phyloP scores from a whole-genome alignment of 2,113 vertebrate genomes.

The Fregata magnificens region DNA sequence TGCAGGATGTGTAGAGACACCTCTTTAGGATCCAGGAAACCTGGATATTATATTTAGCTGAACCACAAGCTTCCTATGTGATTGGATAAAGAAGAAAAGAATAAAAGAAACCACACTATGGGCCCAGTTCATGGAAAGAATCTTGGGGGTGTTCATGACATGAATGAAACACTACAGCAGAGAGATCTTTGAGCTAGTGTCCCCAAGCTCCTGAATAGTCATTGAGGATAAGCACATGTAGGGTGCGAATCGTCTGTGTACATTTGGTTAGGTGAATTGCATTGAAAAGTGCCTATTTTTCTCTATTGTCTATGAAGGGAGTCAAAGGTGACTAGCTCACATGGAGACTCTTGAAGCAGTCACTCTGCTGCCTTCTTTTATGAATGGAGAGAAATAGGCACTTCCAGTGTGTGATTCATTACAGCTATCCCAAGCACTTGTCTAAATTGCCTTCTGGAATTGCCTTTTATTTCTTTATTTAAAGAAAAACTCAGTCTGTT shows the following conservation, averaged over 20 bases:
- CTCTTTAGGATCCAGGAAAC: neutral
- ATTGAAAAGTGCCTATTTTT: neutral
- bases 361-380: neutral
- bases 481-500: neutral
- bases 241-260: neutral
- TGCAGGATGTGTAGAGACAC: fast-evolving
- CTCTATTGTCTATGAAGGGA: neutral
- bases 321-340: neutral
- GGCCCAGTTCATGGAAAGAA: neutral
- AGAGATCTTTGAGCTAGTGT: neutral
- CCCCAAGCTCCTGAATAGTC: neutral
- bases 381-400: neutral
- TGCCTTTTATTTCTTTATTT: neutral
- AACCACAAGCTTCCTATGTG: neutral
- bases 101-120: neutral
- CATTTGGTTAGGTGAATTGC: neutral
- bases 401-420: neutral
- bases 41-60: neutral
- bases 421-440: neutral
- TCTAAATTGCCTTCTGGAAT: neutral
- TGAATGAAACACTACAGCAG: neutral
- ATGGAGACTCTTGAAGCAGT: neutral
- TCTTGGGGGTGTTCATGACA: neutral
- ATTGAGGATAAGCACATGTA: neutral
- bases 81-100: neutral